Evolutionary conservation across 2,888 invertebrate species (phyloP).

Genomic region (Meiosimyza platycephala): DNA sequence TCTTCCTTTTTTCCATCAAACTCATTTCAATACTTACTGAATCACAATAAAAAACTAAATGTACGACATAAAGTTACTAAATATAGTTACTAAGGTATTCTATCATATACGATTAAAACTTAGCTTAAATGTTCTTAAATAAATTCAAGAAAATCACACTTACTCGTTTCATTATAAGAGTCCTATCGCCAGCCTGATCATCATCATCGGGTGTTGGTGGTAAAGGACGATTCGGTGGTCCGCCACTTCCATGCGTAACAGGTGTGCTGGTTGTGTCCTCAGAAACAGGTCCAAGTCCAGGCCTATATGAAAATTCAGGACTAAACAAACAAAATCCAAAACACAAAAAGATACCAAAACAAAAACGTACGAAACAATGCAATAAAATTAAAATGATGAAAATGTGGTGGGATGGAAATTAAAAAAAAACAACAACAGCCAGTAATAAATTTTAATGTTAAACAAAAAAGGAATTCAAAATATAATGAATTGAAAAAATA

Average conservation of each 20-base stretch:
- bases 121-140: neutral
- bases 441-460: conserved; percentile 38
- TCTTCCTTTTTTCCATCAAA: no score
- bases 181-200: conserved; percentile 83
- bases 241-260: conserved; percentile 69
- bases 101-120: no score
- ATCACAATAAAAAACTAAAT: no score
- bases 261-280: conserved; percentile 68
- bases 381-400: conserved; percentile 22
- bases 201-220: conserved; percentile 96
- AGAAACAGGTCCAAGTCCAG: conserved; percentile 75
- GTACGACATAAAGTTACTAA: no score
- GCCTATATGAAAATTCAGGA: conserved; percentile 86
- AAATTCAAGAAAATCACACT: conserved; percentile 66
- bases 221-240: conserved; percentile 90
- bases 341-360: conserved; percentile 44
- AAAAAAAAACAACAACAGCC: conserved; percentile 43
- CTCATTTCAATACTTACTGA: no score
- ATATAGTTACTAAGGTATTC: no score
- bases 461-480: conserved; percentile 47
- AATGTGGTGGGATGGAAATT: conserved; percentile 40
- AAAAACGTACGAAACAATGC: conserved; percentile 46
- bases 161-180: conserved; percentile 92
- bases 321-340: conserved; percentile 69
- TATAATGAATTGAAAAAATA: conserved; percentile 45